A percentile compares a stretch with the other conserved stretches of the same genome.
phyloP scores from a whole-genome alignment of 2,888 invertebrate species.

The Megalurothrips usitatus region DNA sequence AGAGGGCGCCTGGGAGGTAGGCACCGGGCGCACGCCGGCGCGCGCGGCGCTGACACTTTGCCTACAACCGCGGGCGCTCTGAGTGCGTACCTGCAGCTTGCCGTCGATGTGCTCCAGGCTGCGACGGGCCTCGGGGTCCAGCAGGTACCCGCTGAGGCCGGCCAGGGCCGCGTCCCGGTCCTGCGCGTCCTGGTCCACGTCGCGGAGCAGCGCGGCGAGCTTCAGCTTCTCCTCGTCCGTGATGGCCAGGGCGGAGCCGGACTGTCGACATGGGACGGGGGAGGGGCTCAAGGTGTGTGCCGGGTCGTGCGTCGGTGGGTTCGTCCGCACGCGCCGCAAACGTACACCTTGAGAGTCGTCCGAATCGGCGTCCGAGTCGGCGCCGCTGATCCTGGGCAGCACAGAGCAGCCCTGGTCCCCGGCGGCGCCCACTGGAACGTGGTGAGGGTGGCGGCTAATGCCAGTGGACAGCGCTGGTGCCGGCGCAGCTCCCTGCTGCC shows the following conservation, averaged over 20 bases:
- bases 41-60: too few species aligned
- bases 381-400: slow-evolving; percentile 8
- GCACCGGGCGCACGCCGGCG: too few species aligned
- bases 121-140: background rate
- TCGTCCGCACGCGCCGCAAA: background rate
- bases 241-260: background rate
- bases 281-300: background rate
- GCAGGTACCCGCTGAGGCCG: background rate
- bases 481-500: too few species aligned
- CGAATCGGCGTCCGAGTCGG: background rate
- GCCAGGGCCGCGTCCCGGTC: background rate
- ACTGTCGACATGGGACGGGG: background rate
- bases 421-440: too few species aligned
- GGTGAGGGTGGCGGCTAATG: too few species aligned
- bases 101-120: background rate
- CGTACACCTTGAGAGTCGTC: background rate
- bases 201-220: background rate
- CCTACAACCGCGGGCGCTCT: background rate
- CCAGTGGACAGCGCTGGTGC: too few species aligned
- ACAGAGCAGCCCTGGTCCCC: background rate
- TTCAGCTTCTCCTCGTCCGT: slow-evolving; percentile 19
- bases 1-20: too few species aligned
- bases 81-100: background rate
- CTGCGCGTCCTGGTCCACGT: slow-evolving; percentile 4
- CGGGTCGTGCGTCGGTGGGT: background rate